Percentiles rank a stretch among this genome's conserved stretches.
Evolutionary conservation across 2,113 vertebrate species (phyloP).

Genomic region (Gallinago jamesoni): DNA sequence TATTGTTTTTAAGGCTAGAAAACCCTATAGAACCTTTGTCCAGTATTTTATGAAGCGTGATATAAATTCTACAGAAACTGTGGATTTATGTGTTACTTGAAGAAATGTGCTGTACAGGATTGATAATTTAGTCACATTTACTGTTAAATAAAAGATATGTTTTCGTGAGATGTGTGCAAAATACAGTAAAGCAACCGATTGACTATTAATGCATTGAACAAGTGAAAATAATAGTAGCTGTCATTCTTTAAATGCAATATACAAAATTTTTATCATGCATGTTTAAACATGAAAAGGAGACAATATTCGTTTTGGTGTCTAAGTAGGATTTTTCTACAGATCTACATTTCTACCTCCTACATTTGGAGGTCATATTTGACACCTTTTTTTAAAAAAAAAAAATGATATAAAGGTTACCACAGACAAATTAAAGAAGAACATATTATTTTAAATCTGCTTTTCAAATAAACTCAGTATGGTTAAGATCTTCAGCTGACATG

Average conservation of each 20-base stretch:
- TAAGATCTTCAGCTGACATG: background rate
- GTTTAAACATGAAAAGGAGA: conserved; percentile 16
- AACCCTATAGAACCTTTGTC: background rate
- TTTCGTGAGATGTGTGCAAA: conserved; percentile 17
- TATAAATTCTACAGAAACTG: conserved; percentile 6
- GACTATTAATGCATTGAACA: conserved; percentile 33
- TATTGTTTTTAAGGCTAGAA: conserved; percentile 7
- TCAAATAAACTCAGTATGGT: conserved; percentile 2
- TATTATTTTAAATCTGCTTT: background rate
- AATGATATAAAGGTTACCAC: background rate
- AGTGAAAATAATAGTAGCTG: conserved; percentile 47
- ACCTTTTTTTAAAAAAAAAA: background rate
- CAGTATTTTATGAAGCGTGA: conserved; percentile 1
- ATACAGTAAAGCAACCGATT: conserved; percentile 23
- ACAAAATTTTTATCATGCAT: conserved; percentile 24
- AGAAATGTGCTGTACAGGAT: background rate
- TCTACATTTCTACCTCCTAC: background rate
- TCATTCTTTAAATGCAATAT: conserved; percentile 26
- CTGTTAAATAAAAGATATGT: conserved; percentile 43
- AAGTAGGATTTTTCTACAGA: background rate
- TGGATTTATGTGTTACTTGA: conserved; percentile 46
- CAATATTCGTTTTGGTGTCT: background rate
- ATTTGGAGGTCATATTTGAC: background rate
- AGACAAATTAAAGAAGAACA: background rate
- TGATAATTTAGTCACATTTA: conserved; percentile 55